A percentile compares a stretch with the other conserved stretches of the same genome.
Conservation (phyloP, 2,888 invertebrate genomes). For the Acrobasis suavella region DNA sequence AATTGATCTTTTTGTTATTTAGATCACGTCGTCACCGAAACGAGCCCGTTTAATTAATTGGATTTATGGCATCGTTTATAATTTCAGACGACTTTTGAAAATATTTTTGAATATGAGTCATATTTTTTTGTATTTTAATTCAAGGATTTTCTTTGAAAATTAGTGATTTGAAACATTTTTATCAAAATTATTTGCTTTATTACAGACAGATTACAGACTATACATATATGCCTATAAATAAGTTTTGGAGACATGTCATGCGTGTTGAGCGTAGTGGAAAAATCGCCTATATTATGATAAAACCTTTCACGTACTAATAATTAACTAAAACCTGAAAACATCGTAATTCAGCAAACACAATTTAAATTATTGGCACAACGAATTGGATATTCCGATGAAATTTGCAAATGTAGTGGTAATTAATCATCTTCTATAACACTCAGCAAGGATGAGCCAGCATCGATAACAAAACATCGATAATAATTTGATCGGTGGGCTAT, state of each 20-base stretch:
- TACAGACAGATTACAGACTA: too few relatives aligned
- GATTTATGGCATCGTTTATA: slow-evolving; percentile 55
- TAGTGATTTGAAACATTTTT: too few relatives aligned
- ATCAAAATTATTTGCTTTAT: too few relatives aligned
- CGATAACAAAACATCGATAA: slow-evolving; percentile 43
- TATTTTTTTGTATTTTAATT: too few relatives aligned
- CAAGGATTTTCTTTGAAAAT: not conserved
- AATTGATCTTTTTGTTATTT: slow-evolving; percentile 42
- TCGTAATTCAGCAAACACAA: slow-evolving; percentile 30
- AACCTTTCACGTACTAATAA: not conserved
- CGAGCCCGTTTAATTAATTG: slow-evolving; percentile 59
- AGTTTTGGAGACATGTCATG: too few relatives aligned
- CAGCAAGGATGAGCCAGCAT: slow-evolving; percentile 36
- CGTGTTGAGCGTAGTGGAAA: too few relatives aligned
- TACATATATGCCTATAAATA: too few relatives aligned
- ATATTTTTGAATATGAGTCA: slow-evolving; percentile 31
- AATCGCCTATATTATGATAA: too few relatives aligned
- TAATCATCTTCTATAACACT: slow-evolving; percentile 49
- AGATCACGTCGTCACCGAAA: slow-evolving; percentile 40
- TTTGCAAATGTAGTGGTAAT: slow-evolving; percentile 49
- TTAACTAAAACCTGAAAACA: slow-evolving; percentile 24
- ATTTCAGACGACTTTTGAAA: slow-evolving; percentile 44
- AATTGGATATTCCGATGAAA: slow-evolving; percentile 45
- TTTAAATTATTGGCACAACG: slow-evolving; percentile 41
- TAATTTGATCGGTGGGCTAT: slow-evolving; percentile 43